phyloP scores from a whole-genome alignment of 2,888 invertebrate species.

The Melieria omissa region DNA sequence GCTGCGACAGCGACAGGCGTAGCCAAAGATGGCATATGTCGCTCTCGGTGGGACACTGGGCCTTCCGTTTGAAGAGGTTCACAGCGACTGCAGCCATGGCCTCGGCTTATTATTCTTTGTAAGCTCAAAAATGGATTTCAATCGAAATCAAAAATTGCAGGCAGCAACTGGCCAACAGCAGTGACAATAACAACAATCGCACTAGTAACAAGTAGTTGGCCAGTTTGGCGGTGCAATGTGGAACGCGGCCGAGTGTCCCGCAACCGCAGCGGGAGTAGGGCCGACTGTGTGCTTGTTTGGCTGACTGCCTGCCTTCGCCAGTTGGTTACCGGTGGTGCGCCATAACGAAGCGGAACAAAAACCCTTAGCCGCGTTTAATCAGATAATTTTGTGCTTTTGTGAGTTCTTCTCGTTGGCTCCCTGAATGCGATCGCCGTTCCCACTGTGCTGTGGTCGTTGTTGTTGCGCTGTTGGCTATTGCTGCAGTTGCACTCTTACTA shows the following conservation, averaged over 20 bases:
- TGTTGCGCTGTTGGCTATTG: constrained; percentile 11
- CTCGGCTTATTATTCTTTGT: constrained; percentile 16
- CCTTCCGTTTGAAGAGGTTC: constrained; percentile 9
- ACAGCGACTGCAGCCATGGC: constrained; percentile 8
- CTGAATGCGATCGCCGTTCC: constrained; percentile 22
- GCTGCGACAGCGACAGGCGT: background rate
- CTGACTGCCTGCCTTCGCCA: background rate
- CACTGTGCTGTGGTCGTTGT: constrained; percentile 20
- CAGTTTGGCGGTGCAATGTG: background rate
- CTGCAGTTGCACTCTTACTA: constrained; percentile 23
- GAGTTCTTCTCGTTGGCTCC: constrained; percentile 37
- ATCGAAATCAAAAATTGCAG: constrained; percentile 47
- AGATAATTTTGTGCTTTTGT: constrained; percentile 48
- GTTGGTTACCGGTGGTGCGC: constrained; percentile 11
- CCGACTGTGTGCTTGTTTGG: constrained; percentile 5
- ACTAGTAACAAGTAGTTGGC: background rate
- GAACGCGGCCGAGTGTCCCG: background rate
- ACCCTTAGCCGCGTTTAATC: constrained; percentile 50
- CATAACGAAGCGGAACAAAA: constrained; percentile 34
- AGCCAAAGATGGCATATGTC: constrained; percentile 46
- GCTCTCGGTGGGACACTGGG: constrained; percentile 47
- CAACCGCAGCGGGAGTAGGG: constrained; percentile 8
- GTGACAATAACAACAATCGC: background rate
- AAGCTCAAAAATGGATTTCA: constrained; percentile 40
- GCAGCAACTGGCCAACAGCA: constrained; percentile 1